Evolutionary conservation across 2,113 vertebrate genomes (phyloP).

Genomic region (rabbit (Oryctolagus cuniculus)): mOryCun1.1 NC_091437.1:46270501-46271000

Average conservation of each 20-base stretch:
- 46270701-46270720: neutral
- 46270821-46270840: neutral
- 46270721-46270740: neutral
- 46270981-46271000: neutral
- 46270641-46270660: neutral
- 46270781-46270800: neutral
- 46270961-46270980: no score
- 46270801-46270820: neutral
- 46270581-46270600: no score
- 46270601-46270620: neutral
- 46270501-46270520: no score
- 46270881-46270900: neutral
- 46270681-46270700: neutral
- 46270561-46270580: no score
- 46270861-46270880: conserved; percentile 2
- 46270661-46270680: neutral
- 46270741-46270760: neutral
- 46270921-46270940: neutral
- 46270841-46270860: neutral
- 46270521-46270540: no score
- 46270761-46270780: neutral
- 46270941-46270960: neutral
- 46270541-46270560: no score
- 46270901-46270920: neutral
- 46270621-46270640: neutral